Percentiles rank a stretch among this genome's conserved stretches.
Conservation (phyloP, 2,888 invertebrate genomes). For the Scaptomyza caliginosa region DNA sequence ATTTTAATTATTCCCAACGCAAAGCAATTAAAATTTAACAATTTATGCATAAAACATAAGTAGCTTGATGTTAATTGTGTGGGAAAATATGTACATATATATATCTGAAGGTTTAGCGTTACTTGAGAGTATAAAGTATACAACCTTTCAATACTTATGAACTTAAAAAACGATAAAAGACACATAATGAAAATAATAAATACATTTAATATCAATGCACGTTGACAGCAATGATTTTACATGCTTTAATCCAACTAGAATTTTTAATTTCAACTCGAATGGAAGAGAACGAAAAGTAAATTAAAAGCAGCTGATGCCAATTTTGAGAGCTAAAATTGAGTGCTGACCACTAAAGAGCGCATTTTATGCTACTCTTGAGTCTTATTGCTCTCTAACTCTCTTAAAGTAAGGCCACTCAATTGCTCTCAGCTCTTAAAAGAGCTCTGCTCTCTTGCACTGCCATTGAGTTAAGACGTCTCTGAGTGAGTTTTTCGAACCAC, state of each 20-base stretch:
- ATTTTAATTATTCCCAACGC: conserved; percentile 15
- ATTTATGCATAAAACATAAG: not conserved
- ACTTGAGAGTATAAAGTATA: too few relatives aligned
- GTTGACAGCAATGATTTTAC: not conserved
- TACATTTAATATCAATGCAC: too few relatives aligned
- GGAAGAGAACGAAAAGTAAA: conserved; percentile 11
- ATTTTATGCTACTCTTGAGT: conserved; percentile 36
- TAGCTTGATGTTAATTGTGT: too few relatives aligned
- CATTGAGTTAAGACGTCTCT: not conserved
- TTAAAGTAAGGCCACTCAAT: conserved; percentile 30
- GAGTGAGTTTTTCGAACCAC: conserved; percentile 2
- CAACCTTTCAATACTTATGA: too few relatives aligned
- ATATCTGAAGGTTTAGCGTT: not conserved
- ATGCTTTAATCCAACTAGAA: not conserved
- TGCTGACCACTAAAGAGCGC: not conserved
- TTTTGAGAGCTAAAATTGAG: not conserved
- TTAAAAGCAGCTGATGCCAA: conserved; percentile 46
- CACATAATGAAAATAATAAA: too few relatives aligned
- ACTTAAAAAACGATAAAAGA: too few relatives aligned
- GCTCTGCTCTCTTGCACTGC: not conserved
- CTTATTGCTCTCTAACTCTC: conserved; percentile 8
- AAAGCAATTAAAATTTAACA: conserved; percentile 24
- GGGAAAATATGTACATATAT: not conserved
- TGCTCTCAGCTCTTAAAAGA: conserved; percentile 20
- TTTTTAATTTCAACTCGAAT: not conserved